phyloP scores from a whole-genome alignment of 2,797 vertebrate species.

The Simalia tracyae region DNA sequence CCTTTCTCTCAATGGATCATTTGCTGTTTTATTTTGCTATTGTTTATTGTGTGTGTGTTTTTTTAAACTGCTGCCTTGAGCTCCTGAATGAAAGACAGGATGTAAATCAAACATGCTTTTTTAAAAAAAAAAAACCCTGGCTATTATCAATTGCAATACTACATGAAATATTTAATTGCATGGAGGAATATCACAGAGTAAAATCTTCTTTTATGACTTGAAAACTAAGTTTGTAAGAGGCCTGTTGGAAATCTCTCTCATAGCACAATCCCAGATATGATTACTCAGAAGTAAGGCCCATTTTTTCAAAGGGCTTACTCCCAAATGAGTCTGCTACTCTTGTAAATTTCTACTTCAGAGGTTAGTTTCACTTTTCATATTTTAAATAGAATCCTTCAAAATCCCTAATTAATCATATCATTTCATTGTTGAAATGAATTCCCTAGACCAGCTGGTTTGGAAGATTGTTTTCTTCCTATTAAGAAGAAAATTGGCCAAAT shows the following conservation, averaged over 20 bases:
- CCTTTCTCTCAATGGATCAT: neutral
- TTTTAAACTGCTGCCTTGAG: neutral
- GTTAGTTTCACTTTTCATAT: neutral
- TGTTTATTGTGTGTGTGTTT: neutral
- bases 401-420: neutral
- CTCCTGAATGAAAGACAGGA: neutral
- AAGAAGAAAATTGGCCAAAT: slow-evolving; percentile 9
- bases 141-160: neutral
- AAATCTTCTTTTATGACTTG: neutral
- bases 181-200: neutral
- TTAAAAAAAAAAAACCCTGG: neutral
- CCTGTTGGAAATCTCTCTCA: neutral
- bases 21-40: neutral
- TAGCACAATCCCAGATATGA: neutral
- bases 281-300: neutral
- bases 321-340: no score
- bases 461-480: neutral
- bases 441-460: neutral
- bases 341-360: neutral
- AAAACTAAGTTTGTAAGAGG: neutral
- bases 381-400: neutral
- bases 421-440: neutral
- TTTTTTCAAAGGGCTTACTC: neutral
- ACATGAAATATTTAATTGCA: neutral
- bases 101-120: neutral